Conservation (phyloP, 2,888 invertebrate genomes). For the Drosophila melanocephala region DNA sequence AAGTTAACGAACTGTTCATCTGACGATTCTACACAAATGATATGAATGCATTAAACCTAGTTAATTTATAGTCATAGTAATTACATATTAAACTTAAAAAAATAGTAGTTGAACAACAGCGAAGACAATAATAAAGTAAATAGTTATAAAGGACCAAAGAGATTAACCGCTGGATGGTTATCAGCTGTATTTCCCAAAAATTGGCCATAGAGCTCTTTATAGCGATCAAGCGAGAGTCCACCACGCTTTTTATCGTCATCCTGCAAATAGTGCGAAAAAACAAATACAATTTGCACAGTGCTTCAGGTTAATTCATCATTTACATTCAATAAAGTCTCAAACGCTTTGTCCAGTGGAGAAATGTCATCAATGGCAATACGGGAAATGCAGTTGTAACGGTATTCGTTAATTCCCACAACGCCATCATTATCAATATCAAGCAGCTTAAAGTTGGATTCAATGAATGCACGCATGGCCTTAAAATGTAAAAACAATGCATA, state of each 20-base stretch:
- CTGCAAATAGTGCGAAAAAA: slow-evolving; percentile 84
- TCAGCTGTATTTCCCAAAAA: slow-evolving; percentile 92
- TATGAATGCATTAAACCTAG: slow-evolving; percentile 73
- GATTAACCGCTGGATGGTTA: slow-evolving; percentile 90
- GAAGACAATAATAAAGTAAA: slow-evolving; percentile 79
- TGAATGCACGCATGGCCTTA: slow-evolving; percentile 92
- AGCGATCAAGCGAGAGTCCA: slow-evolving; percentile 91
- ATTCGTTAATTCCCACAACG: slow-evolving; percentile 92
- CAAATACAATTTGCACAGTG: neutral
- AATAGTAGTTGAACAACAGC: slow-evolving; percentile 84
- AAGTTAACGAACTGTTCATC: slow-evolving; percentile 71
- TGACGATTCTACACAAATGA: slow-evolving; percentile 79
- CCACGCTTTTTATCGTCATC: slow-evolving; percentile 93
- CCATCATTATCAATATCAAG: slow-evolving; percentile 93
- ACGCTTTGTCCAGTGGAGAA: slow-evolving; percentile 91
- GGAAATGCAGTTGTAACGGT: slow-evolving; percentile 92
- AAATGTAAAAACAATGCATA: slow-evolving; percentile 23
- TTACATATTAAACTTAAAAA: slow-evolving; percentile 79
- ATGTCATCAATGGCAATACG: slow-evolving; percentile 92
- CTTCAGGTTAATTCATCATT: slow-evolving; percentile 58
- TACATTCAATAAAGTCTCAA: slow-evolving; percentile 91
- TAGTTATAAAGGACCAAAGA: slow-evolving; percentile 90
- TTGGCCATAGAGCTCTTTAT: slow-evolving; percentile 93
- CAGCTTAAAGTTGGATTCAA: slow-evolving; percentile 93
- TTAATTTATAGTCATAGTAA: slow-evolving; percentile 78